Base-by-base conservation (phyloP, 1,140 invertebrate species). In the Sesamia nonagrioides region DNA sequence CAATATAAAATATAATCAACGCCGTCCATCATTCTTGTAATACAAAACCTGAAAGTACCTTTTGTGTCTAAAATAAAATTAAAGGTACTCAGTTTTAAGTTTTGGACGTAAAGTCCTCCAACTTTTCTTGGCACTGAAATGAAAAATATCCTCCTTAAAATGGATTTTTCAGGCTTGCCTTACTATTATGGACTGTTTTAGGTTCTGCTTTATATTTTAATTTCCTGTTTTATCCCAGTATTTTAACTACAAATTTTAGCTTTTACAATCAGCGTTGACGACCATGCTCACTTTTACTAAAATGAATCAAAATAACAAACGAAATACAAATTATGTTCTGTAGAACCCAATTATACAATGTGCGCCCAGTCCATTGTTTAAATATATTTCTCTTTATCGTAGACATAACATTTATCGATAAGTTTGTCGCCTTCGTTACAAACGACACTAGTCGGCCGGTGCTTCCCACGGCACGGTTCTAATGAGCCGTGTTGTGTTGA, bases 401-500 rank as follows among this genome's bases (percentile, higher is more conserved):
- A 45, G 8, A 11, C 15, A 2, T n/a, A 50, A n/a, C 13, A n/a
- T 48, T 61, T 72, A 73, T 86, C 83, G 84, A 86, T 81, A 83
- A 42, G 37, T 73, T 27, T 80, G 13, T 11, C n/a, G 17, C 15
- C 52, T 7, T 56, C 50, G 9, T 54, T 48, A 71, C 86, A 79
- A 83, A 50, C 73, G 9, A n/a, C 88, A 85, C 91, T 91, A 88
- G 72, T 73, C 42, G 66, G 52, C 78, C 79, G 84, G 63, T 79
- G 81, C 84, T 91, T 93, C 91, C 89, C 91, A 93, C 89, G 90
- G 87, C 87, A 87, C 86, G 86, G 83, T 89, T 86, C 88, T 93
- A 93, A 93, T 93, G 91, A 93, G 91, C 88, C 89, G 84, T 87
- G 89, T 89, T 91, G 85, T 89, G 88, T 91, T 87, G 84, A 80